These are phyloP conservation scores for Trogon melanurus DNA, from an alignment of 2,113 vertebrate genomes.

Conservation along the genomic window DNA sequence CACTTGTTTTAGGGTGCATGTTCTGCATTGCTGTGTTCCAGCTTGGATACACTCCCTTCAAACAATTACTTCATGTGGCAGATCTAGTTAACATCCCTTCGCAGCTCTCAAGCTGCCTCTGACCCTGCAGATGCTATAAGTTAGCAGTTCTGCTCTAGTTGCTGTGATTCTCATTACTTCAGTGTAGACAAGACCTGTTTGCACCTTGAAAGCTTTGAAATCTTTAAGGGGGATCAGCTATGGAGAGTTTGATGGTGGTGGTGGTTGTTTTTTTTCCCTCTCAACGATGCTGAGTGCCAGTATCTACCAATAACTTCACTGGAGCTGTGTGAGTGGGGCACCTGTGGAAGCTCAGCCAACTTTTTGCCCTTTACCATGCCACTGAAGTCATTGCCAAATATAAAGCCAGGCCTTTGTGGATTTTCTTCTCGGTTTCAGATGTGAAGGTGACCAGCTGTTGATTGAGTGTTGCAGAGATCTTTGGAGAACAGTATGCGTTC, in stretches of 20 bases:
- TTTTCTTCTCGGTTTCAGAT: conserved; percentile 46
- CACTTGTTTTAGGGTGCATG: conserved; percentile 43
- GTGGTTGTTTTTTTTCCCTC: neutral
- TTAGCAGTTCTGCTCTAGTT: conserved; percentile 13
- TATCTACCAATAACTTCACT: neutral
- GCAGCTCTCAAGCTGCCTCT: neutral
- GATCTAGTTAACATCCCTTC: conserved; percentile 9
- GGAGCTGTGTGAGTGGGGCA: neutral
- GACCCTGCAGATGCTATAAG: conserved; percentile 8
- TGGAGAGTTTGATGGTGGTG: neutral
- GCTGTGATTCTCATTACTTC: conserved; percentile 32
- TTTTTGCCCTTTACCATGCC: conserved; percentile 1
- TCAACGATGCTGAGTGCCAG: neutral
- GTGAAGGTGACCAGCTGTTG: conserved; percentile 49
- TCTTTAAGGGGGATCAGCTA: neutral
- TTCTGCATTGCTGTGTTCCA: conserved; percentile 25
- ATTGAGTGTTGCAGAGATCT: conserved; percentile 31
- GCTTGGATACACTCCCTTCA: conserved; percentile 58
- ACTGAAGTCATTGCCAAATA: neutral
- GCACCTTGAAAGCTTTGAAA: conserved; percentile 26
- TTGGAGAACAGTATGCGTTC: neutral
- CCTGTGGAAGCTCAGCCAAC: neutral
- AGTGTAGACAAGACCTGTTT: conserved; percentile 42
- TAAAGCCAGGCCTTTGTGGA: neutral
- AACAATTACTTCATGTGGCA: conserved; percentile 44